These are phyloP conservation scores for Tipula confusa DNA, from an alignment of 2,888 invertebrate species.

Conservation along the genomic window DNA sequence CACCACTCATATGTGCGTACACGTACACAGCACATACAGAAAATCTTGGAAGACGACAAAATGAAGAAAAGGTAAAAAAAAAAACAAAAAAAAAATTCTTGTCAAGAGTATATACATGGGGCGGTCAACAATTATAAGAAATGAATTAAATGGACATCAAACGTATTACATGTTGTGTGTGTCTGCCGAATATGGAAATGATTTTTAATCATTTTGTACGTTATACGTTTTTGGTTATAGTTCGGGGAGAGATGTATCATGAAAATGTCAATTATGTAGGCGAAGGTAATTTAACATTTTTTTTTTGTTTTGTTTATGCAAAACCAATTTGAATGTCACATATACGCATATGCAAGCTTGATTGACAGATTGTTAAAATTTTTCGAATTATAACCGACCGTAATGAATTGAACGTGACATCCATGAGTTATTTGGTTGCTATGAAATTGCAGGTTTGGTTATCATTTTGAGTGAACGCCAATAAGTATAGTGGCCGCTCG, in stretches of 20 bases:
- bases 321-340: not conserved
- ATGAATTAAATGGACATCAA: constrained; percentile 3
- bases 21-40: too few species aligned
- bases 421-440: not conserved
- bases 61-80: not conserved
- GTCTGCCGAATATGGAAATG: constrained; percentile 5
- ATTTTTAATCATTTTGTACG: not conserved
- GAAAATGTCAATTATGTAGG: constrained; percentile 20
- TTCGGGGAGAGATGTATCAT: not conserved
- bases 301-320: not conserved
- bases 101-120: constrained; percentile 16
- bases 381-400: not conserved
- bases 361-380: not conserved
- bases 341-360: not conserved
- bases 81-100: not conserved
- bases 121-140: constrained; percentile 25
- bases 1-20: not conserved
- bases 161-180: constrained; percentile 6
- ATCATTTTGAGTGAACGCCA: not conserved
- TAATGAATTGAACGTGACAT: constrained; percentile 8
- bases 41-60: not conserved
- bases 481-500: not conserved
- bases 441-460: not conserved
- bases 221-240: not conserved
- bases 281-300: not conserved